Base-by-base conservation (phyloP, 1,140 invertebrate species). In the Ctenoplectra terminalis region DNA sequence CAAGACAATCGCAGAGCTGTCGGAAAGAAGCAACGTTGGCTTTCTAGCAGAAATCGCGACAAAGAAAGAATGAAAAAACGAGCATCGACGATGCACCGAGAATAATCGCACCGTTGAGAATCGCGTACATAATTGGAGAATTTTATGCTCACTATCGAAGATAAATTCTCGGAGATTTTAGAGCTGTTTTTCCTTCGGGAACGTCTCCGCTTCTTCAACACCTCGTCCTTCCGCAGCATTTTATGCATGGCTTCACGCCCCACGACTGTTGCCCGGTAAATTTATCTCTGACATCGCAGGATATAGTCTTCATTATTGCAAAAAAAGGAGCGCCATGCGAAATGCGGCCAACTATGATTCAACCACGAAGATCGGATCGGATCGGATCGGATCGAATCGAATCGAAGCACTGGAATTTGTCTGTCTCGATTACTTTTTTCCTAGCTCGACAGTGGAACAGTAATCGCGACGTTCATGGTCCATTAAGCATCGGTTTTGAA, bases 111-210 rank as follows among this genome's bases (percentile, higher is more conserved):
- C 26, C n/a, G n/a, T 40, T 40, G 23, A 52, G 6, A 64, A 64
- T 64, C 43, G 61, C 15, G 31, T 29, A 13, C 5, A 17, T 69
- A 77, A 77, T 77, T 58, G 52, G 11, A 37, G 23, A 46, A 77
- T 77, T 77, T 69, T 52, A 58, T 23, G 64, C 37, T 69, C 3
- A 2, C 61, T 46, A 74, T 63, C 7, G 6, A 3, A 52, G 20
- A 11, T 43, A 48, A 46, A 46, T 60, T 40, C 26, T 8, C 1
- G 1, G 3, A 8, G 7, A 34, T 50, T 37, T 54, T 54, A 26
- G 58, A 26, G 4, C 11, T 15, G 23, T 63, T 48, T 74, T 50
- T 48, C 23, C 13, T 56, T 2, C 13, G 2, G 23, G 4, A 43
- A 15, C 63, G 23, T 13, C 40, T 73, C 40, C 3, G 2, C 15